Evolutionary conservation across 2,888 invertebrate species (phyloP), one percentile per base, ranked within the genome.

Genomic region (Chymomyza procnemis): DNA sequence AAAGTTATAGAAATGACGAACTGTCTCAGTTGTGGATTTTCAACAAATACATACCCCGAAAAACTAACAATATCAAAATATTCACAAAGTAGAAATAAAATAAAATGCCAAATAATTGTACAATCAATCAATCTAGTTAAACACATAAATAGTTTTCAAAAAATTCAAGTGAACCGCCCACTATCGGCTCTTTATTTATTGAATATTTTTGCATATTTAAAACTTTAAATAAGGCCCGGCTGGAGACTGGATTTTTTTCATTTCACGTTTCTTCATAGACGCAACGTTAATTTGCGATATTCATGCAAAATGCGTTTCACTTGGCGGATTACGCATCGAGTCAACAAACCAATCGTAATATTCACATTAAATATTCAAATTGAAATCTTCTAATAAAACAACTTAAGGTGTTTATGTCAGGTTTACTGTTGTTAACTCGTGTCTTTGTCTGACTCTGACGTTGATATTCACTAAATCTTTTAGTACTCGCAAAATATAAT

Each of bases 281-380:
- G 12, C 4, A 3, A 41, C 12, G 3, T 8, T 50, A 60, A 50
- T 65, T 59, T 48, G 64, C 71, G 48, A 71, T 69, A 59, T 65
- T 71, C 65, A 70, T 70, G 71, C 70, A 70, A 71, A 71, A 66
- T 57, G 66, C 70, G 70, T 65, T 48, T 65, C 71, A 50, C 69
- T 47, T 34, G 50, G 19, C 22, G 67, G 67, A 16, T n/a, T 65
- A 41, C 34, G 34, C 34, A 41, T 50, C 50, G n/a, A 12, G 50
- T 70, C 66, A 70, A 58, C 71, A 72, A 71, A 56, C 34, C 34
- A 50, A 66, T 55, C 21, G 30, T 19, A 69, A 69, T 47, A 52
- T 52, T 52, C 56, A 56, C 46, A 55, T 12, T n/a, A 4, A 22
- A 22, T 22, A 56, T 57, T 26, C 19, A 30, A 46, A 68, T 57